Evolutionary conservation across 2,888 invertebrate genomes (phyloP).

Genomic region (Dusona sp.): DNA sequence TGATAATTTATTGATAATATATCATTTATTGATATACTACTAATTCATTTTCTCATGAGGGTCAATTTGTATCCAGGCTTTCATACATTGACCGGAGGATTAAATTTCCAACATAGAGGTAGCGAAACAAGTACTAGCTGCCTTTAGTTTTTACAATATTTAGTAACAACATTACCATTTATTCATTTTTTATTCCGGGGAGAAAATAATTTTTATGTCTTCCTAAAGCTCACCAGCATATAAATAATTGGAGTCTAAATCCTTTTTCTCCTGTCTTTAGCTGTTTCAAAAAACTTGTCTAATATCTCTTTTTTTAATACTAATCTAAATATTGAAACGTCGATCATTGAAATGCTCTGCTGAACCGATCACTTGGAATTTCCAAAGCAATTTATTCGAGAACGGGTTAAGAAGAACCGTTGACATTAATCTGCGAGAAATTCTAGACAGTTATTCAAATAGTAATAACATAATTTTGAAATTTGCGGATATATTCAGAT

Average conservation of each 20-base stretch:
- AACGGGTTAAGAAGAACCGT: background rate
- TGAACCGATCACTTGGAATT: background rate
- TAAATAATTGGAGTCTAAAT: background rate
- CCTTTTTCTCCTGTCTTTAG: background rate
- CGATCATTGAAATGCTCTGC: constrained; percentile 4
- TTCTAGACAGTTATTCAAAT: constrained; percentile 18
- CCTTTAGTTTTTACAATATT: too few species aligned
- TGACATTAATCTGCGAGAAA: constrained; percentile 18
- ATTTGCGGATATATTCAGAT: constrained; percentile 35
- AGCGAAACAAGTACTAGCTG: too few species aligned
- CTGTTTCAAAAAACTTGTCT: background rate
- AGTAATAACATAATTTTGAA: constrained; percentile 47
- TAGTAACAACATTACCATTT: too few species aligned
- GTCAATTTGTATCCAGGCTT: background rate
- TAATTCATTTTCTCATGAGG: too few species aligned
- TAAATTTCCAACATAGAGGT: too few species aligned
- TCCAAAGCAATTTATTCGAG: background rate
- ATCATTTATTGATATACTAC: too few species aligned
- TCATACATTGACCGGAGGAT: background rate
- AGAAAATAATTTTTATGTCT: too few species aligned
- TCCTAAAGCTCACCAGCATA: background rate
- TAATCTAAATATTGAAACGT: background rate
- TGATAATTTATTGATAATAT: too few species aligned
- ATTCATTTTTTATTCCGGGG: too few species aligned
- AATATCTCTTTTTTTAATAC: background rate